Percentiles rank a stretch among this genome's conserved stretches.
Evolutionary conservation across 1,140 invertebrate species (phyloP).

Genomic region (Drosophila sp.): DNA sequence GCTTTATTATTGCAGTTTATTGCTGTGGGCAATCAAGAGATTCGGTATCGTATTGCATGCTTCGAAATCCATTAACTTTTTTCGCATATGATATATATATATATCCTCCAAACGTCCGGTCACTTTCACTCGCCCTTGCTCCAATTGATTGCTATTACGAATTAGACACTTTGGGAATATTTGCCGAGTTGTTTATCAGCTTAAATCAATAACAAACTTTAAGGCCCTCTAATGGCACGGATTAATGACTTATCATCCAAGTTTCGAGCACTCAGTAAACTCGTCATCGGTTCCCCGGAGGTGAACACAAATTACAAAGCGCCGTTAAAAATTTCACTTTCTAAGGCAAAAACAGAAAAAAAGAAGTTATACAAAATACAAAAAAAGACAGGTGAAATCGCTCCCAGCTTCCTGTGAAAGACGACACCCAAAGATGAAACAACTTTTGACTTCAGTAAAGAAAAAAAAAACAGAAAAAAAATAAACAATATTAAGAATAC

Average conservation of each 20-base stretch:
- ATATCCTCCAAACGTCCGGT: not conserved
- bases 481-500: conserved; percentile 64
- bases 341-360: conserved; percentile 46
- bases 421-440: conserved; percentile 22
- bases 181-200: conserved; percentile 42
- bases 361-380: conserved; percentile 12
- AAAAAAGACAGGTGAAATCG: conserved; percentile 58
- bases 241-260: conserved; percentile 48
- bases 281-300: not conserved
- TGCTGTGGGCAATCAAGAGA: conserved; percentile 39
- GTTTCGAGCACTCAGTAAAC: conserved; percentile 21
- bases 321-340: conserved; percentile 63
- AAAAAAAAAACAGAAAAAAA: too few species aligned
- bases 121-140: conserved; percentile 54
- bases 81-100: conserved; percentile 36
- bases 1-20: conserved; percentile 58
- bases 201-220: conserved; percentile 46
- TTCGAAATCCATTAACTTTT: conserved; percentile 51
- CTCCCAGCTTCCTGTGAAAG: conserved; percentile 20
- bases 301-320: conserved; percentile 51
- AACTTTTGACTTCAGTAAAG: conserved; percentile 3
- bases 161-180: conserved; percentile 12
- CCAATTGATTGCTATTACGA: conserved; percentile 39
- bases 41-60: conserved; percentile 48
- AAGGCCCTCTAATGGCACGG: conserved; percentile 44